phyloP scores from a whole-genome alignment of 2,113 vertebrate species.

The Rhinoptilus africanus region DNA sequence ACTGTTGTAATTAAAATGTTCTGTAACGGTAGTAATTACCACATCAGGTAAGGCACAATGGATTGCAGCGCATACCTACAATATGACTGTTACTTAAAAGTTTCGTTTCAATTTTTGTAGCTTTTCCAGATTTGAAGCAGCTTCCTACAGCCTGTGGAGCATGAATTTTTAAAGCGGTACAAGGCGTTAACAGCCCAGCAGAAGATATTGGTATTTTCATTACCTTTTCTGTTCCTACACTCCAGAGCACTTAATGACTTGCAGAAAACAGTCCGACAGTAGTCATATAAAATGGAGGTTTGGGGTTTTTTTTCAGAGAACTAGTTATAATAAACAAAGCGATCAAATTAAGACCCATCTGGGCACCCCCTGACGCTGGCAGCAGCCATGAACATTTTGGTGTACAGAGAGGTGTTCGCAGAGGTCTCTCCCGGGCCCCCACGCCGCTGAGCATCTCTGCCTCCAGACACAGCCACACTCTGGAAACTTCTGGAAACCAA shows the following conservation, averaged over 20 bases:
- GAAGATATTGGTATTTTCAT: accelerated
- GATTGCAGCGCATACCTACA: not conserved
- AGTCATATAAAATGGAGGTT: not conserved
- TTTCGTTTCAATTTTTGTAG: not conserved
- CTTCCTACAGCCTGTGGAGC: not conserved
- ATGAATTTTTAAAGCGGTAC: not conserved
- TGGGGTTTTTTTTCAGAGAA: not conserved
- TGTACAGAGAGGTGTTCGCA: accelerated
- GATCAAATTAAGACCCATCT: not conserved
- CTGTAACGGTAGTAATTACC: slow-evolving; percentile 43
- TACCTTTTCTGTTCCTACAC: not conserved
- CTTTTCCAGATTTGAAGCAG: not conserved
- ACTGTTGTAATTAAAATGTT: slow-evolving; percentile 50
- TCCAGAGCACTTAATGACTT: not conserved
- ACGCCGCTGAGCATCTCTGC: not conserved
- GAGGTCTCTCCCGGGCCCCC: not conserved
- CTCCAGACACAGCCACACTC: not conserved
- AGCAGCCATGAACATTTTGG: accelerated
- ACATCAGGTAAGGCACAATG: slow-evolving; percentile 47
- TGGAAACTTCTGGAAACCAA: not conserved
- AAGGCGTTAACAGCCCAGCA: accelerated
- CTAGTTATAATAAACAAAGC: accelerated
- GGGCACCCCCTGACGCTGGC: accelerated
- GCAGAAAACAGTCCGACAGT: no score
- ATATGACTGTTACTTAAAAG: not conserved